These are phyloP conservation scores for Adoxophyes honmai DNA, from an alignment of 1,140 invertebrate species.

Conservation along the genomic window DNA sequence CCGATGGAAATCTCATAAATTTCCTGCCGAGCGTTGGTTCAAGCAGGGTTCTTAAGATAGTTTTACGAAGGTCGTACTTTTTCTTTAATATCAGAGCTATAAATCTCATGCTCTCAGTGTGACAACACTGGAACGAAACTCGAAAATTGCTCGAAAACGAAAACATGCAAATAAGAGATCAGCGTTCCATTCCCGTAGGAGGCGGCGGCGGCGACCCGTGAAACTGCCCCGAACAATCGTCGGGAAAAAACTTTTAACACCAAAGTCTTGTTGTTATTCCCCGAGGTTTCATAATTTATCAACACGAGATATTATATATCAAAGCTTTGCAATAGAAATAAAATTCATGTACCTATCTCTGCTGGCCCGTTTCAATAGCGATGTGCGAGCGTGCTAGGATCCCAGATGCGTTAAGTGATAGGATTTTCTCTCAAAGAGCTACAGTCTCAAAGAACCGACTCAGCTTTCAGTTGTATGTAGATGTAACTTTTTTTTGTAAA, in stretches of 20 bases:
- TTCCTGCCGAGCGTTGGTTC: too few relatives aligned
- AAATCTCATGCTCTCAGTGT: constrained; percentile 19
- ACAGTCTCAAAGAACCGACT: not conserved
- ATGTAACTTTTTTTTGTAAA: too few relatives aligned
- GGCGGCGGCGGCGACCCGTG: constrained; percentile 5
- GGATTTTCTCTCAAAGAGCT: not conserved
- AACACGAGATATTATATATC: constrained; percentile 2
- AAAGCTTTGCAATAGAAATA: not conserved
- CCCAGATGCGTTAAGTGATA: not conserved
- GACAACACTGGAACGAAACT: constrained; percentile 18
- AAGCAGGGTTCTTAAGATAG: not conserved
- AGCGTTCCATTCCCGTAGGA: constrained; percentile 18
- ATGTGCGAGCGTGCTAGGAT: not conserved
- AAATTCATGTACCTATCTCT: not conserved
- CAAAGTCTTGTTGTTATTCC: constrained; percentile 2
- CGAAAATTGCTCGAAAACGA: constrained; percentile 15
- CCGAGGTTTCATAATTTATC: constrained; percentile 5
- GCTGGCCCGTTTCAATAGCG: not conserved
- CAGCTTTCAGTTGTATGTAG: not conserved
- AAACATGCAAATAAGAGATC: constrained; percentile 26
- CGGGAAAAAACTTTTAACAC: constrained; percentile 8
- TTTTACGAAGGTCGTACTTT: not conserved
- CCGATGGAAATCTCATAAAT: not conserved
- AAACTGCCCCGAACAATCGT: constrained; percentile 11
- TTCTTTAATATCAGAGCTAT: too few relatives aligned